Conservation (phyloP, 2,888 invertebrate species). For the Papilio protenor region DNA sequence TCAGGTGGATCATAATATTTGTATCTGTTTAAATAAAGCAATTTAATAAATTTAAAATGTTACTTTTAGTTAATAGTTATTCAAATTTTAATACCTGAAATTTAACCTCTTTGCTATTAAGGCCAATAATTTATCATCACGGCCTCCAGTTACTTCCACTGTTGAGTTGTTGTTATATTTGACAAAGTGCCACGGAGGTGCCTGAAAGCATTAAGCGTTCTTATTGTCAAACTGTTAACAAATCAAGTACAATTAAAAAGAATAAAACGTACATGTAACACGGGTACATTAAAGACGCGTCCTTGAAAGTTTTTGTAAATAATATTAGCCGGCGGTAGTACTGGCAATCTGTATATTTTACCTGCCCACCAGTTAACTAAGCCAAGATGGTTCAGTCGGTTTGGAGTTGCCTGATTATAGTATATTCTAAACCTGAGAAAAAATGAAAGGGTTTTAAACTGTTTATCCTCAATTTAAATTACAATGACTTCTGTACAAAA, state of each 20-base stretch:
- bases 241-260: not conserved
- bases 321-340: slow-evolving; percentile 85
- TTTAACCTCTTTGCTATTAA: slow-evolving; percentile 87
- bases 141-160: slow-evolving; percentile 87
- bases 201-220: slow-evolving; percentile 61
- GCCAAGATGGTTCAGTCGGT: slow-evolving; percentile 83
- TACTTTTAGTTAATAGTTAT: slow-evolving; percentile 1
- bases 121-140: slow-evolving; percentile 88
- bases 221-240: not conserved
- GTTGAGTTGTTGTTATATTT: slow-evolving; percentile 83
- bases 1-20: slow-evolving; percentile 90
- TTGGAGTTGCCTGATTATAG: slow-evolving; percentile 88
- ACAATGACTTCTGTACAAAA: not conserved
- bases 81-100: slow-evolving; percentile 81
- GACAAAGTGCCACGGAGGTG: slow-evolving; percentile 92
- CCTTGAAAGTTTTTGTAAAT: slow-evolving; percentile 88
- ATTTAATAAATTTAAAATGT: not conserved
- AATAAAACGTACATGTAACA: slow-evolving; percentile 87
- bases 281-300: slow-evolving; percentile 87
- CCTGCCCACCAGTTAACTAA: slow-evolving; percentile 90
- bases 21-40: slow-evolving; percentile 71
- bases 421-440: slow-evolving; percentile 86
- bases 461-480: not conserved
- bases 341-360: slow-evolving; percentile 87
- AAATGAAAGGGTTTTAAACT: not conserved